Evolutionary conservation across 2,888 invertebrate species (phyloP), one percentile per base, ranked within the genome.

Genomic region (Steinernema scapterisci): DNA sequence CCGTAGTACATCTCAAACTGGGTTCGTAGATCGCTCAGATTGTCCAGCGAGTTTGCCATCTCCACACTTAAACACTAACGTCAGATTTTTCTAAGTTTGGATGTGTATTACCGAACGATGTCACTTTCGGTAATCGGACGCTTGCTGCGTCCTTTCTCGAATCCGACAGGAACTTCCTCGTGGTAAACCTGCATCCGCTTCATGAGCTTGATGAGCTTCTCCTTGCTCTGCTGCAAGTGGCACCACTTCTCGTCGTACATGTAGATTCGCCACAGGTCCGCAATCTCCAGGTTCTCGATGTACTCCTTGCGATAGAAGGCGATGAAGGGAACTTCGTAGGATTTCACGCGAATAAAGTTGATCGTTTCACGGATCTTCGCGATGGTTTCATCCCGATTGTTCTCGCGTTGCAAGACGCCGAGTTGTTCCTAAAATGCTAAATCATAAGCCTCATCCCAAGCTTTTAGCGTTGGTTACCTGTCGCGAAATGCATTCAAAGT

Each of bases 231-330:
- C 78, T 81, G 73, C 54, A 77, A 31, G 16, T 63, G 73, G 71
- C 75, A 77, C 78, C 76, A 81, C 73, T 73, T 94, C 73, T 94
- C 95, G 88, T 97, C 97, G 88, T 91, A 95, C 86, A 93, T 93
- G 89, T 95, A 97, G n/a, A 99, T 93, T 88, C 93, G 94, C 99
- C 99, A 99, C 43, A 99, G 89, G 87, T 99, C 97, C 84, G 94
- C 94, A 73, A 96, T 94, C 82, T 92, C 94, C 25, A 99, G 89
- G 86, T 77, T 27, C 19, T 83, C 77, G 0, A 97, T 95, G 84
- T 95, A 95, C 88, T 99, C 99, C 88, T 99, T 99, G 31, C 97
- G 92, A 88, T 99, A 99, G 89, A 96, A 97, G 0, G 95, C 95
- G 84, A 99, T 99, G 88, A 99, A 99, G 0, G 99, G 97, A 52